Percentiles rank a stretch among this genome's conserved stretches.
These are phyloP conservation scores for Coremacera marginata DNA, from an alignment of 2,888 invertebrate genomes.

Conservation along the genomic window DNA sequence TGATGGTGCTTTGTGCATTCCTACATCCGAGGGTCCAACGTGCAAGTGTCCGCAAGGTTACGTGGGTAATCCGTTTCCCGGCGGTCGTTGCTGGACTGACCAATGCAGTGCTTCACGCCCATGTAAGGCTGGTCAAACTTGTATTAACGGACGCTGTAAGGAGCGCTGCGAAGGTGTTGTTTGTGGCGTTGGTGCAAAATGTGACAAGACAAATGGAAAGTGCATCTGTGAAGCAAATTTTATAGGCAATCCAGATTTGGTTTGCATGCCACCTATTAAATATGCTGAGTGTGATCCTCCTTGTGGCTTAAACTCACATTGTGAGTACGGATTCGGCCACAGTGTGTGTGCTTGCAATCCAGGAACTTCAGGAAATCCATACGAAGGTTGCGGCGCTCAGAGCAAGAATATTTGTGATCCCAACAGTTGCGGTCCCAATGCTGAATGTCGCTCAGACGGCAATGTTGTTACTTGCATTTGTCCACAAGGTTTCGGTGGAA, in stretches of 20 bases:
- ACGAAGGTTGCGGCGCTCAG: constrained; percentile 81
- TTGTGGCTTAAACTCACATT: constrained; percentile 88
- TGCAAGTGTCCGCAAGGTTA: constrained; percentile 90
- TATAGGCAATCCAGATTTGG: constrained; percentile 87
- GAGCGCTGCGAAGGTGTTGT: constrained; percentile 88
- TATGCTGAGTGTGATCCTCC: constrained; percentile 83
- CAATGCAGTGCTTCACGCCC: constrained; percentile 83
- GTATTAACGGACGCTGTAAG: constrained; percentile 89
- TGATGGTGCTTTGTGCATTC: constrained; percentile 86
- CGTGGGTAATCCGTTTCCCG: constrained; percentile 92
- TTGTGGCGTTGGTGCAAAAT: constrained; percentile 90
- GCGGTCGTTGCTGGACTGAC: constrained; percentile 86
- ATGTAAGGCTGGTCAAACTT: constrained; percentile 83
- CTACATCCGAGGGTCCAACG: constrained; percentile 85
- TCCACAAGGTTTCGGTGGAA: constrained; percentile 85
- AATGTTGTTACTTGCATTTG: constrained; percentile 86
- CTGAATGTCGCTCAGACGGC: constrained; percentile 82
- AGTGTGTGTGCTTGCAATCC: constrained; percentile 87
- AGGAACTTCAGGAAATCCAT: constrained; percentile 89
- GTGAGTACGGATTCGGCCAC: constrained; percentile 80
- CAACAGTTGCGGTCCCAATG: constrained; percentile 81
- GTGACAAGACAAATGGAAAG: constrained; percentile 83
- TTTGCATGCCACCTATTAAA: constrained; percentile 89
- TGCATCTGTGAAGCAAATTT: constrained; percentile 90
- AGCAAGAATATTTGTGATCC: constrained; percentile 79